Base-by-base conservation (phyloP, 2,797 vertebrate species). In the Channallabes apus region DNA sequence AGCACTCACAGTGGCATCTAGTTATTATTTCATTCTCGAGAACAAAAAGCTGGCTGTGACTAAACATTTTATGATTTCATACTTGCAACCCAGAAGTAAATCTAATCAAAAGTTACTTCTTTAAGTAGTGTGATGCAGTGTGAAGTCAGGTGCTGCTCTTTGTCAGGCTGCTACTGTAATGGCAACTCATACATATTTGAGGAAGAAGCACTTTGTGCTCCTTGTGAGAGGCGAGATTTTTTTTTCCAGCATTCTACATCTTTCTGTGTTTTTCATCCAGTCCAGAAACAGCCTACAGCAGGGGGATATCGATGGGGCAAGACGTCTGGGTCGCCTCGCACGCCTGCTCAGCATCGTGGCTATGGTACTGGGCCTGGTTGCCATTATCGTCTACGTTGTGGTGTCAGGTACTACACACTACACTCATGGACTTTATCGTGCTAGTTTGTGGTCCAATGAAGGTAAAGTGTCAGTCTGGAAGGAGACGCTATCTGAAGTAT, bases 251-350 rank as follows among this genome's bases (percentile, higher is more conserved):
- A 51, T 77, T 84, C 77, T 77, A 61, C 15, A 51, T 80, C 85
- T 35, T 35, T 76, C n/a, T 84, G 24, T 86, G 51, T 83, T 58
- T 84, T 56, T 86, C 41, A 46, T 83, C 61, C 94, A 99, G 98
- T 99, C 98, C 38, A 96, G 98, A 93, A 97, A 98, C 93, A 99
- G 97, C 2, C 92, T 96, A 80, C 98, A 99, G 91, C 96, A 96
- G 35, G 98, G 97, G 2, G 97, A 99, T 77, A 18, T 95, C 35
- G 98, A 99, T 0, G 98, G 98, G 0, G 98, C 97, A 58, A 94
- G 94, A 91, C 95, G 98, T 84, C 95, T 99, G 35, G 98, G 98
- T 4, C 96, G 94, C 41, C 95, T 99, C 90, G 98, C 98, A 85
- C 96, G 97, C 64, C 95, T 97, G 89, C 95, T 99, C 89, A 98